These are phyloP conservation scores for Notothenia rossii DNA, from an alignment of 2,113 vertebrate genomes.

Conservation along the genomic window DNA sequence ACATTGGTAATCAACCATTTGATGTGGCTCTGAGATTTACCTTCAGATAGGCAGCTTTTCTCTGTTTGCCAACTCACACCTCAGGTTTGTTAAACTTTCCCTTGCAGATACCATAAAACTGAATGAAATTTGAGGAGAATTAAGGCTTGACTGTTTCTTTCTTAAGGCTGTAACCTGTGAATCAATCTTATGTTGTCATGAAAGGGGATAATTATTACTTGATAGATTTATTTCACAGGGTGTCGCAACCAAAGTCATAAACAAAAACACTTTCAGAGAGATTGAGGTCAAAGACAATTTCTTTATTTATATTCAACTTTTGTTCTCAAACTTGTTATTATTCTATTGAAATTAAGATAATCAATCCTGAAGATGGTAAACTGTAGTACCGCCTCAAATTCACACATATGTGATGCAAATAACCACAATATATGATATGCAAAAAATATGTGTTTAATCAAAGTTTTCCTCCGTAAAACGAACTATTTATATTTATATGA, in stretches of 20 bases:
- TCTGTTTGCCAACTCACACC: slow-evolving; percentile 40
- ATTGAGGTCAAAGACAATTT: neutral
- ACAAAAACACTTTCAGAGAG: neutral
- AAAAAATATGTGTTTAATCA: neutral
- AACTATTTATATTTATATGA: neutral
- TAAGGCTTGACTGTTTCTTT: slow-evolving; percentile 28
- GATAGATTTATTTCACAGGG: slow-evolving; percentile 43
- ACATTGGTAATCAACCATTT: slow-evolving; percentile 33
- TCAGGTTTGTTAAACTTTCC: slow-evolving; percentile 33
- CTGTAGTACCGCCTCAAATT: neutral
- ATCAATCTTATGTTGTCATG: slow-evolving; percentile 10
- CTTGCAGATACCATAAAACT: slow-evolving; percentile 61
- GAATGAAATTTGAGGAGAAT: slow-evolving; percentile 35
- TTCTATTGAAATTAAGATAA: neutral
- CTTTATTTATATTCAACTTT: neutral
- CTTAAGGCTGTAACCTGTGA: neutral
- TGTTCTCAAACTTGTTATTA: neutral
- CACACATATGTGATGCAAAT: slow-evolving; percentile 7
- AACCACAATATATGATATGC: neutral
- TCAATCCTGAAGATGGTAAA: neutral
- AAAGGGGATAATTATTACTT: slow-evolving; percentile 48
- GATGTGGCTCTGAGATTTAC: slow-evolving; percentile 38
- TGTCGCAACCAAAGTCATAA: neutral
- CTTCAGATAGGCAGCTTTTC: slow-evolving; percentile 45
- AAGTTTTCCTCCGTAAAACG: neutral